Percentiles rank a stretch among this genome's conserved stretches.
These are phyloP conservation scores for Catharus fuscescens DNA, from an alignment of 2,113 vertebrate species.

Conservation along the genomic window DNA sequence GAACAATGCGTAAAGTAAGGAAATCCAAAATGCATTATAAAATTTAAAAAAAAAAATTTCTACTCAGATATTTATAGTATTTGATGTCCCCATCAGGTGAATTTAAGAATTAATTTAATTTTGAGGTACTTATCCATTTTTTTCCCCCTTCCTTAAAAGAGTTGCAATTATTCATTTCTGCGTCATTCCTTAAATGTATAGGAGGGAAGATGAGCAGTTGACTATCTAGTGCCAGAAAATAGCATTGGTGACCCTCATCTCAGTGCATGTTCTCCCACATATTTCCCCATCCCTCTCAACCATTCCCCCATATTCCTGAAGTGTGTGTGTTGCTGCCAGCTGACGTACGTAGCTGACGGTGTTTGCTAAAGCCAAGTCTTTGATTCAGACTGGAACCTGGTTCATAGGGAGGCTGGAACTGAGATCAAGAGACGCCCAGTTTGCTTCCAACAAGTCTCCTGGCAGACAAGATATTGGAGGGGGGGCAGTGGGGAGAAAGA, in stretches of 20 bases:
- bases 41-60: background rate
- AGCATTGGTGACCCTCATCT: background rate
- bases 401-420: slow-evolving; percentile 28
- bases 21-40: background rate
- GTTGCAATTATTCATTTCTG: background rate
- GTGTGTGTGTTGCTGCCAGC: background rate
- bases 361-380: background rate
- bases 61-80: background rate
- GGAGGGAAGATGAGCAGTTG: background rate
- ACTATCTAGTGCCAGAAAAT: background rate
- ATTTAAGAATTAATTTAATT: background rate
- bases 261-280: background rate
- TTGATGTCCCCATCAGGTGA: background rate
- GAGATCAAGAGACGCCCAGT: slow-evolving; percentile 34
- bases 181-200: background rate
- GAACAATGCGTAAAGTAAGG: background rate
- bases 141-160: background rate
- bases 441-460: slow-evolving; percentile 45
- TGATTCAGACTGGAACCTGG: slow-evolving; percentile 35
- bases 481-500: background rate
- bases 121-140: background rate
- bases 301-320: background rate
- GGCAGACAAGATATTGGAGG: slow-evolving; percentile 19
- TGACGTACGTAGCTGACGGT: background rate
- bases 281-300: background rate